A percentile compares a stretch with the other conserved stretches of the same genome.
These are phyloP conservation scores for Cheirogaleus major DNA, from an alignment of 2,797 vertebrate species.

Conservation along the genomic window DNA sequence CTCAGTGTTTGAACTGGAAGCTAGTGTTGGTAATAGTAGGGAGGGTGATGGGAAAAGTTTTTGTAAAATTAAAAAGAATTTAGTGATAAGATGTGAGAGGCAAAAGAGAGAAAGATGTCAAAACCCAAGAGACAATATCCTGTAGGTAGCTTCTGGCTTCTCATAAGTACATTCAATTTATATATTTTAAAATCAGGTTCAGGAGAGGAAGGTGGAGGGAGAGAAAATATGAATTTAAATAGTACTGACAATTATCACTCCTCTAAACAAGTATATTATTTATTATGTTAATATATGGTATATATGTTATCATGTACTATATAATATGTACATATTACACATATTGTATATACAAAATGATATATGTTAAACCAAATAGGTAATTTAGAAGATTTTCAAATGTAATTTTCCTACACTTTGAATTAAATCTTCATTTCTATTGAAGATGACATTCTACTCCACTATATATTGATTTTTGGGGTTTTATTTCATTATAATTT, in stretches of 20 bases:
- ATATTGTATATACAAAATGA: not conserved
- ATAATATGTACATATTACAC: not conserved
- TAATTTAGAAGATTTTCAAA: not conserved
- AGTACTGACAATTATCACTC: not conserved
- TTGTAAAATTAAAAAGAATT: not conserved
- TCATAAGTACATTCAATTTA: not conserved
- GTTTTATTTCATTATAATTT: not conserved
- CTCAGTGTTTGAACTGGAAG: not conserved
- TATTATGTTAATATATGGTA: not conserved
- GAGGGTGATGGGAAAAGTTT: not conserved
- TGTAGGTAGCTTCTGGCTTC: not conserved
- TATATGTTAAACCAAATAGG: not conserved
- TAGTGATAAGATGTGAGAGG: not conserved
- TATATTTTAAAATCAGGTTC: constrained; percentile 13
- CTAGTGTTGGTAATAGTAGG: not conserved
- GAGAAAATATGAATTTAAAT: not conserved
- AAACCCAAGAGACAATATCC: not conserved
- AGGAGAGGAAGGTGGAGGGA: not conserved
- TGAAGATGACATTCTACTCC: not conserved
- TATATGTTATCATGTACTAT: not conserved
- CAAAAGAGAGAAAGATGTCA: not conserved
- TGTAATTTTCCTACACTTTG: not conserved
- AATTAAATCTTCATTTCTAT: not conserved
- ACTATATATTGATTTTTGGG: not conserved
- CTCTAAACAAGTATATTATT: not conserved